Conservation (phyloP, 1,140 invertebrate species). For the Anthonomus grandis region DNA sequence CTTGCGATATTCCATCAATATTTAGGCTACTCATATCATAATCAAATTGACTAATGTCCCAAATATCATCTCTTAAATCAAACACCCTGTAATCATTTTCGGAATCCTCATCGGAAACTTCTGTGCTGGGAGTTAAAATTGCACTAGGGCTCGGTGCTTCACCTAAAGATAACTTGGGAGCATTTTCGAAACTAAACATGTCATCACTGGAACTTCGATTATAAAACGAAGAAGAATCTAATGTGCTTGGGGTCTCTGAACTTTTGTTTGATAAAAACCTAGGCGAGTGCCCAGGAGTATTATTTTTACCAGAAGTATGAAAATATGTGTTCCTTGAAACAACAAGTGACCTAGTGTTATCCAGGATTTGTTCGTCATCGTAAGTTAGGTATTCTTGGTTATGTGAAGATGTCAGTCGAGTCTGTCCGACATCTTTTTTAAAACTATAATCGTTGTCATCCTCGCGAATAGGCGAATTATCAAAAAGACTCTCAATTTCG, state of each 20-base stretch:
- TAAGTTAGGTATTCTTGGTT: neutral
- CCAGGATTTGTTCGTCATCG: neutral
- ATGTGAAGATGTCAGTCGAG: neutral
- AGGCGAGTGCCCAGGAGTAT: slow-evolving; percentile 7
- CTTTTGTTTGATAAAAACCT: slow-evolving; percentile 28
- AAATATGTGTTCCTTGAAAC: neutral
- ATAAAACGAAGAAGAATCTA: slow-evolving; percentile 26
- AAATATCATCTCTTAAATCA: slow-evolving; percentile 42
- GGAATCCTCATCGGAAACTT: slow-evolving; percentile 36
- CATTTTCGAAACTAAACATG: slow-evolving; percentile 13
- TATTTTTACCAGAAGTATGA: slow-evolving; percentile 1
- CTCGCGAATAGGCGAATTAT: slow-evolving; percentile 2
- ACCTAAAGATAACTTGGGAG: slow-evolving; percentile 27
- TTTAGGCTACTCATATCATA: slow-evolving; percentile 43
- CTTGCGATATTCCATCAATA: slow-evolving; percentile 38
- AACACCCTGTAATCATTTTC: slow-evolving; percentile 38
- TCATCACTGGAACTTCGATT: slow-evolving; percentile 24
- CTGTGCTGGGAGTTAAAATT: slow-evolving; percentile 54
- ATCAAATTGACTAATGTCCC: slow-evolving; percentile 46
- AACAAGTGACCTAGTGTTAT: slow-evolving; percentile 21
- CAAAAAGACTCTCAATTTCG: slow-evolving; percentile 11
- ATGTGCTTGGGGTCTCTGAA: slow-evolving; percentile 8
- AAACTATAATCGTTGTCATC: neutral
- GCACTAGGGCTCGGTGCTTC: slow-evolving; percentile 55
- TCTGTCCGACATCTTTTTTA: too few relatives aligned